Conservation (phyloP, 2,797 vertebrate genomes). For the Silurus lanzhouensis region DNA sequence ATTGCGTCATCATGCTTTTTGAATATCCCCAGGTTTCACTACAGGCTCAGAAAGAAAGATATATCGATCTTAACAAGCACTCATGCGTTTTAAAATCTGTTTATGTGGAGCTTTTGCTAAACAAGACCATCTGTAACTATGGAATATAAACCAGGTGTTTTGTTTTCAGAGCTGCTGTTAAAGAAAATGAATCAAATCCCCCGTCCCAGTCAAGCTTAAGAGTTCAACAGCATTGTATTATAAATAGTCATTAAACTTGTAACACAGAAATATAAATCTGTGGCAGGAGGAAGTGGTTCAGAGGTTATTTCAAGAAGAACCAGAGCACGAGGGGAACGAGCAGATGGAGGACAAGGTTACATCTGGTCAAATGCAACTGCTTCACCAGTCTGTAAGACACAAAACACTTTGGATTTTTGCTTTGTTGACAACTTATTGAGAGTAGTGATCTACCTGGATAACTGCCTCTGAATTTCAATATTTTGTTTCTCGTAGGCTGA, state of each 20-base stretch:
- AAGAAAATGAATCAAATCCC: neutral
- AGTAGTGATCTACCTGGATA: neutral
- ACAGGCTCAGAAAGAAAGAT: neutral
- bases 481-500: slow-evolving; percentile 52
- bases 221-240: neutral
- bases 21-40: neutral
- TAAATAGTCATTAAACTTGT: neutral
- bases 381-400: slow-evolving; percentile 56
- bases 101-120: neutral
- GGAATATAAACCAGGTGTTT: neutral
- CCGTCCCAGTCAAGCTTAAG: neutral
- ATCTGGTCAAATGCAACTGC: neutral
- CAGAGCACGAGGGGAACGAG: slow-evolving; percentile 64
- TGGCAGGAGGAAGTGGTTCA: slow-evolving; percentile 72
- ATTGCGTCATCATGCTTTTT: neutral
- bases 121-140: neutral
- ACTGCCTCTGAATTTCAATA: neutral
- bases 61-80: neutral
- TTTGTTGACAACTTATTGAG: neutral
- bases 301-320: slow-evolving; percentile 69
- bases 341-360: slow-evolving; percentile 13
- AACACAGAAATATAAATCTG: slow-evolving; percentile 29
- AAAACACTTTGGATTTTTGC: neutral
- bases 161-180: neutral
- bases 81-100: neutral